A percentile compares a stretch with the other conserved stretches of the same genome.
Evolutionary conservation across 2,113 vertebrate genomes (phyloP).

Genomic region (Dolichotis patagonum): DNA sequence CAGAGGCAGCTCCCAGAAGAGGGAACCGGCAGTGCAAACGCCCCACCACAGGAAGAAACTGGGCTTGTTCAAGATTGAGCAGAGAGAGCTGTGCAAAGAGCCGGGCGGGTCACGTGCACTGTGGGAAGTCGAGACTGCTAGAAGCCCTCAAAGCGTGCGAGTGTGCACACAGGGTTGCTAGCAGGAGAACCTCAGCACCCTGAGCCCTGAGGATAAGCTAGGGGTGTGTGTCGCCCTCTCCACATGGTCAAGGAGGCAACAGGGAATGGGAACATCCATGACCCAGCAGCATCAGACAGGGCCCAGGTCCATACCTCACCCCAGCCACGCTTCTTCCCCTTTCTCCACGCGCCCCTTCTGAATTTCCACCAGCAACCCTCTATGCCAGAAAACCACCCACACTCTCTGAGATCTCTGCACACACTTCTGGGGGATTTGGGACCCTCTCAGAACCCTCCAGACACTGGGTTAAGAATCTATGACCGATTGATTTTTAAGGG

Average conservation of each 20-base stretch:
- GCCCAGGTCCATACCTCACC: neutral
- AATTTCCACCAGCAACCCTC: neutral
- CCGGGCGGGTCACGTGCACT: too few species aligned
- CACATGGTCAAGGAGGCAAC: neutral
- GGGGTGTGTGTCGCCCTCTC: neutral
- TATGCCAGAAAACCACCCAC: neutral
- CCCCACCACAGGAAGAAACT: neutral
- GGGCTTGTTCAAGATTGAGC: neutral
- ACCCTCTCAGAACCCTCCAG: neutral
- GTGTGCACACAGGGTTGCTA: accelerated
- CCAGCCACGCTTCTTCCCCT: neutral
- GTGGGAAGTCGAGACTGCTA: neutral
- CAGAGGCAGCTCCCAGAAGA: neutral
- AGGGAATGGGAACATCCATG: neutral
- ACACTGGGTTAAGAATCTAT: neutral
- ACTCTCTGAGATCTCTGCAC: neutral
- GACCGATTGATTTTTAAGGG: neutral
- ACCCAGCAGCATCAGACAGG: neutral
- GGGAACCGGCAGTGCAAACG: neutral
- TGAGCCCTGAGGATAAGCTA: neutral
- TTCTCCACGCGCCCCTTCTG: neutral
- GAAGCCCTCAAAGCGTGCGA: neutral
- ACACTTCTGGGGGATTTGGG: neutral
- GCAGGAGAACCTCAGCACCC: neutral
- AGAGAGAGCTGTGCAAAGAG: neutral